These are phyloP conservation scores for Drosophila asahinai DNA, from an alignment of 1,140 invertebrate species.

Conservation along the genomic window DNA sequence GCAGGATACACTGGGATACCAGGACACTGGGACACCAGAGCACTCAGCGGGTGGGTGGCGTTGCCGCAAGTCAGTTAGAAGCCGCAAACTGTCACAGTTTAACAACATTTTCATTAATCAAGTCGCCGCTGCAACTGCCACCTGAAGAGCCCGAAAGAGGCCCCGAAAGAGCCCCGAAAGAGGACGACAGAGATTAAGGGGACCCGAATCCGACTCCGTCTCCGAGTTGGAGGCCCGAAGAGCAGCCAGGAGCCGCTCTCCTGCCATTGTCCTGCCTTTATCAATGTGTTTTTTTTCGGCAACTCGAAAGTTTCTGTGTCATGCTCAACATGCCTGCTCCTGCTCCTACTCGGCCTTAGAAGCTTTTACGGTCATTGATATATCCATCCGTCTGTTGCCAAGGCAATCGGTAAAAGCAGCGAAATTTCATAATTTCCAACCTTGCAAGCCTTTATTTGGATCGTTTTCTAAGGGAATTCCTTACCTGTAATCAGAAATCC, in stretches of 20 bases:
- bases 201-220: neutral
- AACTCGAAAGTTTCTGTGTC: conserved; percentile 12
- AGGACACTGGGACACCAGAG: neutral
- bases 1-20: neutral
- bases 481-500: too few species aligned
- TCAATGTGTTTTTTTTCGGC: conserved; percentile 7
- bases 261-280: conserved; percentile 10
- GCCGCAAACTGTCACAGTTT: conserved; percentile 80
- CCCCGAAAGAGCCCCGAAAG: neutral
- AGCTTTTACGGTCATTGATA: conserved; percentile 16
- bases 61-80: conserved; percentile 61
- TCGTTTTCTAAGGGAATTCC: too few species aligned
- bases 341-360: neutral
- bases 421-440: neutral
- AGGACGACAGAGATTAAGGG: conserved; percentile 34
- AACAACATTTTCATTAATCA: conserved; percentile 82
- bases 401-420: neutral
- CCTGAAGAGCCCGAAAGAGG: conserved; percentile 34
- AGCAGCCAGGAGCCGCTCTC: too few species aligned
- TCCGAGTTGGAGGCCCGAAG: neutral
- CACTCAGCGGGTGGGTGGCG: conserved; percentile 42
- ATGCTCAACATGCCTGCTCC: neutral
- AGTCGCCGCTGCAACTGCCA: conserved; percentile 39
- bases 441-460: neutral
- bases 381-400: conserved; percentile 7